Evolutionary conservation across 1,140 invertebrate genomes (phyloP).

Genomic region (Bombus sylvicola): DNA sequence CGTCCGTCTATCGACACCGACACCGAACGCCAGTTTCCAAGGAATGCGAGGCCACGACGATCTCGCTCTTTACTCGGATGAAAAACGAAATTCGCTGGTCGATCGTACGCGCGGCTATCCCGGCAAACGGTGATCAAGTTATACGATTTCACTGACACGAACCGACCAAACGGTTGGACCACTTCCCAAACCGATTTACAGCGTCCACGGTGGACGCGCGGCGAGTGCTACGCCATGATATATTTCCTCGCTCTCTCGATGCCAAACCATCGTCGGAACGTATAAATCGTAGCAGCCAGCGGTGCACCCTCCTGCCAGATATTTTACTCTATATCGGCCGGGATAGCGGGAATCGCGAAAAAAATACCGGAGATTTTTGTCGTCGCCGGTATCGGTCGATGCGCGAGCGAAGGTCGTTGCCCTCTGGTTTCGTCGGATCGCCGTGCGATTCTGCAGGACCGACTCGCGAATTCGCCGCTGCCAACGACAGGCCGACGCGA

Average conservation of each 20-base stretch:
- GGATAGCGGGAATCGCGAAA: background rate
- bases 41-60: background rate
- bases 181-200: constrained; percentile 80
- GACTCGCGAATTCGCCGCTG: no score
- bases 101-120: background rate
- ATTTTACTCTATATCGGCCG: constrained; percentile 33
- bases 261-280: constrained; percentile 54
- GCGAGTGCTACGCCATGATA: constrained; percentile 57
- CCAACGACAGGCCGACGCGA: background rate
- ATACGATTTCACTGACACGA: constrained; percentile 77
- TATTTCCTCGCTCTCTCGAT: constrained; percentile 49
- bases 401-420: constrained; percentile 19
- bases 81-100: no score
- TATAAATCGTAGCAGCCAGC: constrained; percentile 58
- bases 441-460: background rate
- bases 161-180: constrained; percentile 76
- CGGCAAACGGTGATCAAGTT: constrained; percentile 58
- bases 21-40: background rate
- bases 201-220: constrained; percentile 57
- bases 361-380: constrained; percentile 34
- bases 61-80: background rate
- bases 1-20: background rate
- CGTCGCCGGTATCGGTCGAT: background rate
- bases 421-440: background rate
- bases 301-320: constrained; percentile 48